phyloP scores from a whole-genome alignment of 2,888 invertebrate genomes.

The Dicranocentrus wangi region DNA sequence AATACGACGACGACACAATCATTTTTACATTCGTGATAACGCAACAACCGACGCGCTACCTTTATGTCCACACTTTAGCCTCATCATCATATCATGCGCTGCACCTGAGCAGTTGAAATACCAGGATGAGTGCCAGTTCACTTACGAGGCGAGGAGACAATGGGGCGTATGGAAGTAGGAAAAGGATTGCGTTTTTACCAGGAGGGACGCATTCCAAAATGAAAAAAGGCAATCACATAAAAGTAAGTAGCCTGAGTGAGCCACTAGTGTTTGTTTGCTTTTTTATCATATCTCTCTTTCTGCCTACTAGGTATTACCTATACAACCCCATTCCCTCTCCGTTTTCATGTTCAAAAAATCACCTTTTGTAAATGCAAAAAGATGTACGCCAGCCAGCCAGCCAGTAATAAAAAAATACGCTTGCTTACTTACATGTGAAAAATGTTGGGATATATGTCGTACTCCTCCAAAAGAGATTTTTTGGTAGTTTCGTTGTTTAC shows the following conservation, averaged over 20 bases:
- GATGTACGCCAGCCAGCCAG: no score
- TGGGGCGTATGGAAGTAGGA: background rate
- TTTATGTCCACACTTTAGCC: no score
- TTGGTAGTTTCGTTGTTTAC: background rate
- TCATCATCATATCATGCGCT: no score
- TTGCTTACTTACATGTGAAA: slow-evolving; percentile 1
- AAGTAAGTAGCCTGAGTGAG: no score
- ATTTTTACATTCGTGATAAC: slow-evolving; percentile 26
- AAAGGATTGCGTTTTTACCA: background rate
- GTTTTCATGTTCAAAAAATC: no score
- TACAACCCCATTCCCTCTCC: background rate
- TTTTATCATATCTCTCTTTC: slow-evolving; percentile 9
- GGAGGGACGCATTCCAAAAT: background rate
- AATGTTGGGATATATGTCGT: background rate
- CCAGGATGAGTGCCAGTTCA: background rate
- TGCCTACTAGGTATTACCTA: no score
- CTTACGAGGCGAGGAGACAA: background rate
- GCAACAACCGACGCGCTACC: background rate
- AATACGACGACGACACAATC: slow-evolving; percentile 25
- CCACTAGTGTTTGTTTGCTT: background rate
- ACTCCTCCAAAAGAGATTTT: slow-evolving; percentile 13
- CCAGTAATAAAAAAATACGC: background rate
- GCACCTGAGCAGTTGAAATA: no score
- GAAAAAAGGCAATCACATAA: background rate
- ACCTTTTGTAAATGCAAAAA: slow-evolving; percentile 17